Evolutionary conservation across 2,113 vertebrate species (phyloP), one percentile per base, ranked within the genome.

Genomic region (Melanotaenia duboulayi): DNA sequence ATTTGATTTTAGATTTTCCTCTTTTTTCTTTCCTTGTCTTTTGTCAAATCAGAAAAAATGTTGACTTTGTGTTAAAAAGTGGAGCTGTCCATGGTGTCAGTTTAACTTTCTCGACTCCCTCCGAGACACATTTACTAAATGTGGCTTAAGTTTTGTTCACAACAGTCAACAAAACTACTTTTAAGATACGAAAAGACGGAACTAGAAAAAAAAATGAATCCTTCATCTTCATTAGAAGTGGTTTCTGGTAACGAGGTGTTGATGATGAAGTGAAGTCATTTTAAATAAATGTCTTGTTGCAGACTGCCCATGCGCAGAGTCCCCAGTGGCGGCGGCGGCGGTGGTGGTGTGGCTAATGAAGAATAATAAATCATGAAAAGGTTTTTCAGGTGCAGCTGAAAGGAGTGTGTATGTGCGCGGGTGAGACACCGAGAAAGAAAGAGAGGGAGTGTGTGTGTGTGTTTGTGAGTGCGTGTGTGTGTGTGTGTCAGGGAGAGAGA

Each of bases 341-440:
- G 87, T 4, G 54, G 78, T 82, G 88, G 82, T 87, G 91, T 71
- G 88, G 90, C 92, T 95, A 95, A 95, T 93, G 94, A 95, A 94
- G 92, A 94, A 93, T 92, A 94, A 95, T 92, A 94, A 94, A 94
- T 93, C 91, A 92, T 88, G 91, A 92, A 93, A 93, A 86, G 89
- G 89, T 76, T 91, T 93, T 93, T 91, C 90, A 91, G 89, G 91
- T 90, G 90, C 86, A 85, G 81, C 88, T 81, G 78, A 83, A 82
- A 84, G 88, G 89, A 88, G 90, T 44, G 76, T 68, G 80, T 78
- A 61, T 60, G 56, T 60, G 44, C 23, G 46, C 24, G 56, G 64
- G 44, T 8, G 44, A 48, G 17, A 48, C 44, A 19, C 44, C 9
- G 44, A 48, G 44, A 19, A 9, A 48, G 44, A 48, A 4, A 7